A percentile compares a stretch with the other conserved stretches of the same genome.
phyloP scores from a whole-genome alignment of 1,140 invertebrate species.

The Drosophila tristis region DNA sequence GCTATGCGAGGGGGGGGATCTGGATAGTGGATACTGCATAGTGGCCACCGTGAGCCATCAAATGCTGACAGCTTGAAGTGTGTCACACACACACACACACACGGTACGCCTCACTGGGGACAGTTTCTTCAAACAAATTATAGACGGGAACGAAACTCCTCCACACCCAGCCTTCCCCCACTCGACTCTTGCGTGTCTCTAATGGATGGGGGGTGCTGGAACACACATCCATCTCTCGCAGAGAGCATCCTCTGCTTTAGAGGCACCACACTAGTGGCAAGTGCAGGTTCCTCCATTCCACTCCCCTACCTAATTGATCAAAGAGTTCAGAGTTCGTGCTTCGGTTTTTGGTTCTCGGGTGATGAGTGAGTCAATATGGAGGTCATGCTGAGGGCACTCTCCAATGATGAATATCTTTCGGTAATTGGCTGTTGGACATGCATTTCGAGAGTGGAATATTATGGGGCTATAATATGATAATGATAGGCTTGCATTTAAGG shows the following conservation, averaged over 20 bases:
- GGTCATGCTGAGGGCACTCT: constrained; percentile 15
- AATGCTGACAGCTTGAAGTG: constrained; percentile 50
- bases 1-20: background rate
- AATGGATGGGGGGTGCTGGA: constrained; percentile 3
- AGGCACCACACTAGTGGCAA: constrained; percentile 38
- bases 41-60: constrained; percentile 45
- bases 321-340: constrained; percentile 53
- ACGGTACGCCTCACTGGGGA: no score
- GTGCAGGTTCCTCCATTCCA: constrained; percentile 19
- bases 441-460: constrained; percentile 31
- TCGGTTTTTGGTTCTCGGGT: constrained; percentile 30
- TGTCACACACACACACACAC: constrained; percentile 28
- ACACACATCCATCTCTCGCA: no score
- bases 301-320: constrained; percentile 34
- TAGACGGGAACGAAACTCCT: constrained; percentile 30
- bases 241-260: constrained; percentile 2
- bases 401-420: constrained; percentile 9
- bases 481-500: constrained; percentile 5
- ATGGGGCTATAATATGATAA: constrained; percentile 47
- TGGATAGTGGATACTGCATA: constrained; percentile 22
- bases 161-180: background rate
- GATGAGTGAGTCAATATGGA: constrained; percentile 29
- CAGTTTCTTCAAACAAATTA: constrained; percentile 52
- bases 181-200: constrained; percentile 27
- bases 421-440: constrained; percentile 40